Evolutionary conservation across 2,113 vertebrate species (phyloP).

Genomic region (Chloropsis cyanopogon): DNA sequence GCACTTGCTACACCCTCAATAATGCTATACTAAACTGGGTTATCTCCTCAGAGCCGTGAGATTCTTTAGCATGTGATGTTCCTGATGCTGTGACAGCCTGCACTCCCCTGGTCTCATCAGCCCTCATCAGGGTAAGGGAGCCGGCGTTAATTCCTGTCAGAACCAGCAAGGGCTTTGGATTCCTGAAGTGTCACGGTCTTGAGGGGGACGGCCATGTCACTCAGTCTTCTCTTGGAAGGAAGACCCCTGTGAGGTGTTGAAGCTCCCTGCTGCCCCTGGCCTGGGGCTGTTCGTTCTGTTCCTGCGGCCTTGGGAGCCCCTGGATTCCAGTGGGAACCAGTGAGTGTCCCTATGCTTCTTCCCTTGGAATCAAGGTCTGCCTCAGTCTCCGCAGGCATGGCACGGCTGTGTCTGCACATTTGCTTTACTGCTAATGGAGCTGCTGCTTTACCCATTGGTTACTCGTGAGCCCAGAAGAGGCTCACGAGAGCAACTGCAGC

Average conservation of each 20-base stretch:
- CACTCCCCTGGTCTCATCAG: rapidly evolving
- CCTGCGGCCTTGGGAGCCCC: not conserved
- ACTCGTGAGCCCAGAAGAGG: not conserved
- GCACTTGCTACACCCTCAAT: not conserved
- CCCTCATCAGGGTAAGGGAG: not conserved
- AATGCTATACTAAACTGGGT: not conserved
- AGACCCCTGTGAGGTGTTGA: rapidly evolving
- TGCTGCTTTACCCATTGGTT: not conserved
- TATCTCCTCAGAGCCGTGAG: not conserved
- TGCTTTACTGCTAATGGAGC: not conserved
- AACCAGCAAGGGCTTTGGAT: not conserved
- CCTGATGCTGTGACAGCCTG: not conserved
- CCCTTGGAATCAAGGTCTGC: not conserved
- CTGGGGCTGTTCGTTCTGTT: not conserved
- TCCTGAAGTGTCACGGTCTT: rapidly evolving
- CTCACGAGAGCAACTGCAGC: not conserved
- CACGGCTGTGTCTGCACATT: not conserved
- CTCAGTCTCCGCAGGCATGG: rapidly evolving
- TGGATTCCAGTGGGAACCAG: not conserved
- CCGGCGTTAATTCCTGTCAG: not conserved
- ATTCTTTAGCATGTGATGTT: not conserved
- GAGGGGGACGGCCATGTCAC: rapidly evolving
- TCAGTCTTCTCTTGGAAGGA: not conserved
- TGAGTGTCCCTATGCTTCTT: rapidly evolving
- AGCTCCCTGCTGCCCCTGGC: not conserved